Base-by-base conservation (phyloP, 1,140 invertebrate genomes). In the Pseudobourletiella spinata region DNA sequence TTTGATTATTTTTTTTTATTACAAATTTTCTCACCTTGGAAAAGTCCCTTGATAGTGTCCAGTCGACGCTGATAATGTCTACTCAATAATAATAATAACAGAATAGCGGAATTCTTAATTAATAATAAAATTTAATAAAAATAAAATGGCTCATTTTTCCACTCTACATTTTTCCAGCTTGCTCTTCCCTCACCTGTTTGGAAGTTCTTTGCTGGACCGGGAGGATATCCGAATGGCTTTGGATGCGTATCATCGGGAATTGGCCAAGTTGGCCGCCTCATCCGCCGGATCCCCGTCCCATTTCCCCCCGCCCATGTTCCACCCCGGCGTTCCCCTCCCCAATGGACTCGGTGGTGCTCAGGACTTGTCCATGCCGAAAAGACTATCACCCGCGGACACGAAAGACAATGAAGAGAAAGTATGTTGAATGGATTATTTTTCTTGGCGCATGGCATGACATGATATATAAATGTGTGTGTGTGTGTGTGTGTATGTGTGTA, bases 171-270 rank as follows among this genome's bases (percentile, higher is more conserved):
- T n/a, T 59, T 71, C 78, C 73, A 86, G 85, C 78, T 80, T 86
- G 73, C 77, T 88, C 74, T 86, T 90, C 77, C 87, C 88, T 60
- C 87, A 87, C 70, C 85, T 88, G 80, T 85, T 91, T 75, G 86
- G 73, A 29, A 65, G 67, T 26, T 81, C 75, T 30, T 78, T 79
- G 63, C 84, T 86, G 71, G 88, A 85, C 62, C 81, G 86, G 63
- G 91, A 95, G 65, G 88, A 91, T 35, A 89, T 94, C 72, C 82
- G 93, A 63, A 79, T 94, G 79, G 89, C 89, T 0, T 76, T 95
- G 15, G 89, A 93, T 68, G 87, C 90, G n/a, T 93, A 93, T 74
- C 89, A 92, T 72, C 82, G 91, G 39, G 91, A 95, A 75, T 79
- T 95, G 8, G 86, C 88, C 71, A 91, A 93, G 73, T 76, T 95